A percentile compares a stretch with the other conserved stretches of the same genome.
These are phyloP conservation scores for Melanerpes aurifrons DNA, from an alignment of 2,113 vertebrate genomes.

Conservation along the genomic window DNA sequence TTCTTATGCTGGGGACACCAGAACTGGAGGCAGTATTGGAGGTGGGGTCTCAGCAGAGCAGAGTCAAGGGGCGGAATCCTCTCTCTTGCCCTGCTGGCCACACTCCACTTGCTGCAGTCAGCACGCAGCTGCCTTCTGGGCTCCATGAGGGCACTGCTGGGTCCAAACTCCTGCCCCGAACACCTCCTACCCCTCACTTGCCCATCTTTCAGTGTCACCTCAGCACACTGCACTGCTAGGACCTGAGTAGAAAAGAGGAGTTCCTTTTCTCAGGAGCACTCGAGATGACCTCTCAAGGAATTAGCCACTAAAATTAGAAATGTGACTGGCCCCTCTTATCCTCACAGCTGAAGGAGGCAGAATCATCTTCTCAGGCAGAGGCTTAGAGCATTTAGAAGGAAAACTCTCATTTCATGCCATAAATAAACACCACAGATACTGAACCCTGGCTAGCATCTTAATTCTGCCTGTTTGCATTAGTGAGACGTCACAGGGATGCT, in stretches of 20 bases:
- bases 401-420: not conserved
- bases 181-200: not conserved
- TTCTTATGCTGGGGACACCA: no score
- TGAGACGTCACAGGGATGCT: not conserved
- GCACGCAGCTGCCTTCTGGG: no score
- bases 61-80: no score
- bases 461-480: not conserved
- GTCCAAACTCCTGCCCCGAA: not conserved
- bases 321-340: not conserved
- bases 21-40: no score
- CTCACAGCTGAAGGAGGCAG: not conserved
- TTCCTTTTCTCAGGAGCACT: constrained; percentile 16
- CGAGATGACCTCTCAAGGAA: not conserved
- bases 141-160: no score
- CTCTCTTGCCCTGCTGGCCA: no score
- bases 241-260: not conserved
- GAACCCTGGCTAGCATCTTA: not conserved
- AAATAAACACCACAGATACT: not conserved
- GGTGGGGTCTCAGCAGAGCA: no score
- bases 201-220: not conserved
- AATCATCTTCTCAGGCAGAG: not conserved
- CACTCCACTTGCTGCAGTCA: no score
- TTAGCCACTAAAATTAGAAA: constrained; percentile 54
- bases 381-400: not conserved
- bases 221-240: not conserved